Conservation (phyloP, 2,797 vertebrate species). For the Choloepus didactylus region DNA sequence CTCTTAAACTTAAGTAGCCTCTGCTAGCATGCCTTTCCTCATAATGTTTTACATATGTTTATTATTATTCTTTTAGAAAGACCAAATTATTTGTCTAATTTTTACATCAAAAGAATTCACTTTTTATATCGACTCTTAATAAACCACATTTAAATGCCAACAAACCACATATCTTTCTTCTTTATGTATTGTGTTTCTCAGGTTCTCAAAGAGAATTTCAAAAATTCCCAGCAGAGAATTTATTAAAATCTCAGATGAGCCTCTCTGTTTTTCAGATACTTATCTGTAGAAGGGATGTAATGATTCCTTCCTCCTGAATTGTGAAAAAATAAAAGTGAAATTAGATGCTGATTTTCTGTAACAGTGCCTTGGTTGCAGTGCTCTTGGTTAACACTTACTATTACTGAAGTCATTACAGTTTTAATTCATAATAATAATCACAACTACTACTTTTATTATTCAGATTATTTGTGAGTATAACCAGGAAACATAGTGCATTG, state of each 20-base stretch:
- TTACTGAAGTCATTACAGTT: background rate
- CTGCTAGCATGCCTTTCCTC: slow-evolving; percentile 43
- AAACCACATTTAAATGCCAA: slow-evolving; percentile 49
- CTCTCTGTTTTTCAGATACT: background rate
- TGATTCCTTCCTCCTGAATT: background rate
- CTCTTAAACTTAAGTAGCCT: slow-evolving; percentile 47
- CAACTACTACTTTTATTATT: background rate
- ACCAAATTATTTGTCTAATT: slow-evolving; percentile 72
- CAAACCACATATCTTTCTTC: slow-evolving; percentile 39
- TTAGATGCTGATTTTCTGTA: background rate
- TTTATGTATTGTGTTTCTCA: background rate
- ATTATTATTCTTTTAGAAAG: slow-evolving; percentile 61
- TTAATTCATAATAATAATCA: background rate
- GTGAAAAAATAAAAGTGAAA: background rate
- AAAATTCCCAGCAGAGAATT: background rate
- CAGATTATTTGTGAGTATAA: background rate
- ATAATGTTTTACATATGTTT: slow-evolving; percentile 73
- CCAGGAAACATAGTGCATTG: background rate
- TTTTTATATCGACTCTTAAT: slow-evolving; percentile 47
- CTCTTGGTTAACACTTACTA: background rate
- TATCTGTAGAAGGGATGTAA: background rate
- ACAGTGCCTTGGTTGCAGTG: background rate
- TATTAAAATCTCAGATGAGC: background rate
- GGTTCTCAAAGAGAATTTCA: background rate
- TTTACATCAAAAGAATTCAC: slow-evolving; percentile 69